Conservation (phyloP, 2,113 vertebrate genomes). For the Perca schrenkii region DNA sequence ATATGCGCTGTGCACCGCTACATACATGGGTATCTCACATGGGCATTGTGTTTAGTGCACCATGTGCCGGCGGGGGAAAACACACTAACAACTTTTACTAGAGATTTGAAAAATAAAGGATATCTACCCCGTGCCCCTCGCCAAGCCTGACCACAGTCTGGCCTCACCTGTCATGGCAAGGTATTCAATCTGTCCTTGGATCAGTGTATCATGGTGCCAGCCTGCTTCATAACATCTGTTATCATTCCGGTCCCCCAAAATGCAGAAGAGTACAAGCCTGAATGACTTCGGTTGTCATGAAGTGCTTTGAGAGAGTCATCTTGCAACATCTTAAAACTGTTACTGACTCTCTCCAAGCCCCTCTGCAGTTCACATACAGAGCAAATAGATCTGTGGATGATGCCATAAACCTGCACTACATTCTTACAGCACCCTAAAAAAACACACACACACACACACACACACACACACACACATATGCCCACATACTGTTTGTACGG, state of each 20-base stretch:
- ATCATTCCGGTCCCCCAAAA: neutral
- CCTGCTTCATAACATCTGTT: conserved; percentile 5
- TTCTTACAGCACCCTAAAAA: neutral
- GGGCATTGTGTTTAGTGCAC: too few species aligned
- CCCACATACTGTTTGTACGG: neutral
- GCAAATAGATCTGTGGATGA: neutral
- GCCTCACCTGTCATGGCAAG: neutral
- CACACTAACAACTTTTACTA: neutral
- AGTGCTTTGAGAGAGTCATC: neutral
- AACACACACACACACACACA: too few species aligned
- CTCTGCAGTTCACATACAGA: neutral
- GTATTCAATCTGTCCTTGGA: neutral
- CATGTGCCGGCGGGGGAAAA: too few species aligned
- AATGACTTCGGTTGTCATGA: neutral
- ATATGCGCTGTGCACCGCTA: neutral
- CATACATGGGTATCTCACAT: too few species aligned
- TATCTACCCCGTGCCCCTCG: neutral
- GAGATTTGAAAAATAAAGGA: neutral
- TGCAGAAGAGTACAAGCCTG: neutral
- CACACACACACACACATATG: neutral
- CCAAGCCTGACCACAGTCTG: neutral
- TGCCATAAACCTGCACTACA: neutral
- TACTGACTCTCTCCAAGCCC: neutral
- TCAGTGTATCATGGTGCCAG: neutral
- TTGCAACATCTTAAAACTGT: neutral